Conservation (phyloP, 2,888 invertebrate genomes). For the Ectobius pallidus region DNA sequence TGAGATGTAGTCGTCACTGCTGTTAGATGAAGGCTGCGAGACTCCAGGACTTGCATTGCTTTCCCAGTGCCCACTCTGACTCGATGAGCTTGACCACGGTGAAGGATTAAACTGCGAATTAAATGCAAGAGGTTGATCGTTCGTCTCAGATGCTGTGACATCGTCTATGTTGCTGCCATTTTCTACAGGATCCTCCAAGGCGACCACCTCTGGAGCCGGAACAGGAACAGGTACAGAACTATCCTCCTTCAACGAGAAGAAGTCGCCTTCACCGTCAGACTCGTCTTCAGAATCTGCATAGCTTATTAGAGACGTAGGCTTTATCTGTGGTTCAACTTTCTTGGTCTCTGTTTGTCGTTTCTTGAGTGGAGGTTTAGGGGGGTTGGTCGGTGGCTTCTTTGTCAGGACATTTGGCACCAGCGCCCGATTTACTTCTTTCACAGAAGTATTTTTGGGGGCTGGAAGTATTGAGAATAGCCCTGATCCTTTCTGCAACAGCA, state of each 20-base stretch:
- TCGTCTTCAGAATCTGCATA: constrained; percentile 46
- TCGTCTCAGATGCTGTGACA: not conserved
- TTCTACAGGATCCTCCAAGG: not conserved
- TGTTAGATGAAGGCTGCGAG: not conserved
- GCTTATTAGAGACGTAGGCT: constrained; percentile 35
- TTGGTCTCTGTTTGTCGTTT: constrained; percentile 20
- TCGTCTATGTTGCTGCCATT: not conserved
- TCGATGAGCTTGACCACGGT: not conserved
- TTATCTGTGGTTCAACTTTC: constrained; percentile 32
- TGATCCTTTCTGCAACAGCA: constrained; percentile 63
- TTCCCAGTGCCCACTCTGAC: not conserved
- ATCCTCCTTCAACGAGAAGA: constrained; percentile 41
- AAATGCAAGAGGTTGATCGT: constrained; percentile 16
- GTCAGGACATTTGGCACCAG: constrained; percentile 43
- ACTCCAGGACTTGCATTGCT: not conserved
- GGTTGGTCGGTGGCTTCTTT: constrained; percentile 33
- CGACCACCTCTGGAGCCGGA: too few relatives aligned
- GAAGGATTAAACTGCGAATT: constrained; percentile 16
- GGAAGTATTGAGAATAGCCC: constrained; percentile 73
- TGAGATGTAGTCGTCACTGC: constrained; percentile 20
- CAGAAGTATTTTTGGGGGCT: constrained; percentile 63
- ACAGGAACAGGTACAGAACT: not conserved
- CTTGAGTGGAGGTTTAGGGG: constrained; percentile 11
- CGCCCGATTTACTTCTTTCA: constrained; percentile 42
- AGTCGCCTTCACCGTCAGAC: constrained; percentile 45